Percentiles rank a stretch among this genome's conserved stretches.
Evolutionary conservation across 2,797 vertebrate species (phyloP).

Genomic region (Cichlasoma orientale): DNA sequence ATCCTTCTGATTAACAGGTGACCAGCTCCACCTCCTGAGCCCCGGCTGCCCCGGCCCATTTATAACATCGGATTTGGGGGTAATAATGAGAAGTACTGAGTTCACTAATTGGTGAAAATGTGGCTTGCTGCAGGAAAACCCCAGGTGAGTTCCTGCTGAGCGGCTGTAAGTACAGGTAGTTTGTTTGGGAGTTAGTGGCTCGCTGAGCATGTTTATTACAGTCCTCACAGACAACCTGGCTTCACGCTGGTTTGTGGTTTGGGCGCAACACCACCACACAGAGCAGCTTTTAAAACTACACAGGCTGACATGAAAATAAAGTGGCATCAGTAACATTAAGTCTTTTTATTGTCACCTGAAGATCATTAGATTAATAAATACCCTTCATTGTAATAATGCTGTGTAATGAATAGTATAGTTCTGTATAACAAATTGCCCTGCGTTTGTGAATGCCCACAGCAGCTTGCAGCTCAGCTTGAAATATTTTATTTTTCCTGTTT

Average conservation of each 20-base stretch:
- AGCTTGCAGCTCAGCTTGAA: conserved; percentile 27
- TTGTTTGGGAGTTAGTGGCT: conserved; percentile 45
- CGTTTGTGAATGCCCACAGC: background rate
- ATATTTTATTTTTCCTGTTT: conserved; percentile 56
- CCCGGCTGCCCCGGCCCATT: background rate
- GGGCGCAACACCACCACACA: background rate
- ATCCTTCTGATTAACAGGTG: background rate
- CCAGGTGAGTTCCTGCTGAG: conserved; percentile 58
- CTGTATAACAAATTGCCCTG: background rate
- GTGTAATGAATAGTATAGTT: background rate
- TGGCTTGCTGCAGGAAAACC: conserved; percentile 41
- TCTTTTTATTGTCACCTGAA: background rate
- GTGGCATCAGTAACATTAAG: background rate
- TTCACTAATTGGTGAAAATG: conserved; percentile 31
- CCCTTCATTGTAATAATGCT: background rate
- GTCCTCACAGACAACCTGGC: conserved; percentile 23
- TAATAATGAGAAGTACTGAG: conserved; percentile 15
- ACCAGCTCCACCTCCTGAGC: background rate
- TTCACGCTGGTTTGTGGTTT: conserved; percentile 44
- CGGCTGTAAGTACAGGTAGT: conserved; percentile 36
- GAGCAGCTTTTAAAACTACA: background rate
- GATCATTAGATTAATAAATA: background rate
- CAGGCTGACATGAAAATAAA: background rate
- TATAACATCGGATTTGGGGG: background rate
- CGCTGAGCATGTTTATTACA: conserved; percentile 37